These are phyloP conservation scores for Andrena fulva DNA, from an alignment of 2,888 invertebrate genomes.

Conservation along the genomic window DNA sequence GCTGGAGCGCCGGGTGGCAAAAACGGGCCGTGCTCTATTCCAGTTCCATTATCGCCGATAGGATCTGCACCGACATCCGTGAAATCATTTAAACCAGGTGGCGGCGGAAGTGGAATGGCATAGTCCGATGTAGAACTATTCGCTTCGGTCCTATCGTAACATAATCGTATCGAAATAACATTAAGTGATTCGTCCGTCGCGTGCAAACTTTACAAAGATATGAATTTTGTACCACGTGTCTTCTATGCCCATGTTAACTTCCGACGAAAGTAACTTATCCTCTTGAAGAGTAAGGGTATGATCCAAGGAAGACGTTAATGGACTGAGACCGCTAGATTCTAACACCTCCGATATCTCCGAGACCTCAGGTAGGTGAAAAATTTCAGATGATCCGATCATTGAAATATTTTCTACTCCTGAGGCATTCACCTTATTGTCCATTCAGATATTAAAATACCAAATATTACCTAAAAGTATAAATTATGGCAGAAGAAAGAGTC, in stretches of 20 bases:
- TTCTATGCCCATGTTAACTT: slow-evolving; percentile 84
- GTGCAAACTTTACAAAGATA: neutral
- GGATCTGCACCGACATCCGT: slow-evolving; percentile 78
- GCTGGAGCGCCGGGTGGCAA: slow-evolving; percentile 78
- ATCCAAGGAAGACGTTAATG: slow-evolving; percentile 81
- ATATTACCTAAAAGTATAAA: slow-evolving; percentile 64
- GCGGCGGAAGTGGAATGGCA: slow-evolving; percentile 81
- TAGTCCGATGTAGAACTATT: slow-evolving; percentile 80
- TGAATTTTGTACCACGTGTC: slow-evolving; percentile 82
- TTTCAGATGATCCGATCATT: slow-evolving; percentile 80
- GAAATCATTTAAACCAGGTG: slow-evolving; percentile 80
- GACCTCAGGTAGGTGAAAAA: slow-evolving; percentile 77
- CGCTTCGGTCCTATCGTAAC: slow-evolving; percentile 78
- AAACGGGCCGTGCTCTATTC: slow-evolving; percentile 81
- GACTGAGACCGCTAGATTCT: slow-evolving; percentile 82
- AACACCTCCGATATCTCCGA: slow-evolving; percentile 79
- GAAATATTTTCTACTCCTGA: slow-evolving; percentile 80
- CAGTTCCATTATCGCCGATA: slow-evolving; percentile 73
- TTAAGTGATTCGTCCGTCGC: neutral
- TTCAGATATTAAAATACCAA: slow-evolving; percentile 75
- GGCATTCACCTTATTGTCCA: slow-evolving; percentile 80
- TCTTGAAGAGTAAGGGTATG: slow-evolving; percentile 81
- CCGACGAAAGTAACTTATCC: slow-evolving; percentile 76
- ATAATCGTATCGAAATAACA: neutral
- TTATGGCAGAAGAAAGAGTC: slow-evolving; percentile 8